Evolutionary conservation across 2,113 vertebrate species (phyloP).

Genomic region (Brachypteracias leptosomus): DNA sequence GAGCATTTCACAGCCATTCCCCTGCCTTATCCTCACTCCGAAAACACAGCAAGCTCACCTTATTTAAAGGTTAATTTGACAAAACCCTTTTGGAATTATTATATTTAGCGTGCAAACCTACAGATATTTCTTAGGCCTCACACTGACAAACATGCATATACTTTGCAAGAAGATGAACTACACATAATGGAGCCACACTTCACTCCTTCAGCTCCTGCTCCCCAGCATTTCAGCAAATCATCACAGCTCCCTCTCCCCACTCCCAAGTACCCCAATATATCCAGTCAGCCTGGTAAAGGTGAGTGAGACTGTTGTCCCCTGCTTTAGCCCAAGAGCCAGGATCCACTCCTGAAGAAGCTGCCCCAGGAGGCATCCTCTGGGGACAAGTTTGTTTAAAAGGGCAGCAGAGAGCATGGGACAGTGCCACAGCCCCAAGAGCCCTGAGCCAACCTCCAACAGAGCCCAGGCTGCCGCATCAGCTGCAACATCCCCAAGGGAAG

Average conservation of each 20-base stretch:
- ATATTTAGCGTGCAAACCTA: not conserved
- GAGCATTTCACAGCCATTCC: not conserved
- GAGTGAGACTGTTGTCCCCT: not conserved
- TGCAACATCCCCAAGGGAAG: not conserved
- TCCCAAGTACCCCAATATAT: accelerated
- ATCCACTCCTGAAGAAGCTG: not conserved
- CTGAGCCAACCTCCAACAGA: not conserved
- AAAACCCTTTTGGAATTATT: not conserved
- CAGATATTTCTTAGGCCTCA: not conserved
- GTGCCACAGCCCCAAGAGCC: not conserved
- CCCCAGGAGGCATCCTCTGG: not conserved
- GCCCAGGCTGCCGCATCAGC: not conserved
- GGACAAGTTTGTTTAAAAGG: not conserved
- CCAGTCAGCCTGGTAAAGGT: not conserved
- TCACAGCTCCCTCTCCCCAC: accelerated
- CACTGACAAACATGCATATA: not conserved
- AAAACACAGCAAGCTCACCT: not conserved
- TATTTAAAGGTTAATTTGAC: constrained; percentile 4
- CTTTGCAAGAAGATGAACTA: not conserved
- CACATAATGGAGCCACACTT: not conserved
- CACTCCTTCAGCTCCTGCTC: not conserved
- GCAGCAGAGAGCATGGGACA: not conserved
- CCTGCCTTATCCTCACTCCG: not conserved
- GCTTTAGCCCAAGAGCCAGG: not conserved
- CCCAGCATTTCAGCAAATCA: not conserved